A percentile compares a stretch with the other conserved stretches of the same genome.
phyloP scores from a whole-genome alignment of 2,113 vertebrate genomes.

The Danionella cerebrum region DNA sequence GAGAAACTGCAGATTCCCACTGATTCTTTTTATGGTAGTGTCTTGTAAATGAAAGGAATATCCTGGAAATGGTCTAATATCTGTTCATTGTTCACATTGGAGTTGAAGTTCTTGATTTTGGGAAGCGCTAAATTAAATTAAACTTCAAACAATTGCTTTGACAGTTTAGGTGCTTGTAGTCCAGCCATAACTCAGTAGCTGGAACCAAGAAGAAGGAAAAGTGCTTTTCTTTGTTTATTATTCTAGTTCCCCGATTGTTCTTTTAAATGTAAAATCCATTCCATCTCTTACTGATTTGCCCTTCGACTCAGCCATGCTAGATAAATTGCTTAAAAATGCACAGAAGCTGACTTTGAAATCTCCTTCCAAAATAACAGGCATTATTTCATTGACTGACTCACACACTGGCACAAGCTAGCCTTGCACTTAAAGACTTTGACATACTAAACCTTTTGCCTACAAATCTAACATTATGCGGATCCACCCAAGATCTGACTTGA shows the following conservation, averaged over 20 bases:
- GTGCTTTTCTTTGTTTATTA: not conserved
- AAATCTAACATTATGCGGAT: slow-evolving; percentile 37
- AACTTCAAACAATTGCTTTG: not conserved
- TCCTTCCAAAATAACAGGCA: not conserved
- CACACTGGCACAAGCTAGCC: not conserved
- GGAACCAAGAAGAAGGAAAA: too few relatives aligned
- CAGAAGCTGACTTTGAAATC: not conserved
- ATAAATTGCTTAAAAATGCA: not conserved
- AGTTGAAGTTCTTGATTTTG: not conserved
- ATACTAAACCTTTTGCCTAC: not conserved
- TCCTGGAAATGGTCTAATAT: not conserved
- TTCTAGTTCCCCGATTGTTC: too few relatives aligned
- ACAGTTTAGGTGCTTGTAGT: too few relatives aligned
- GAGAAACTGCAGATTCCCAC: not conserved
- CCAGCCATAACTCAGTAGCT: too few relatives aligned
- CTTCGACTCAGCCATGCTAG: not conserved
- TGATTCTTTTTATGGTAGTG: not conserved
- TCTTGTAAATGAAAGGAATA: not conserved
- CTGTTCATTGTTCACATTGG: not conserved
- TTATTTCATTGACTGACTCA: not conserved
- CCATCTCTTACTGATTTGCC: not conserved
- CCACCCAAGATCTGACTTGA: slow-evolving; percentile 31
- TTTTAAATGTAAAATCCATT: not conserved
- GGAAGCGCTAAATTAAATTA: not conserved
- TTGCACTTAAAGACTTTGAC: not conserved